A percentile compares a stretch with the other conserved stretches of the same genome.
phyloP scores from a whole-genome alignment of 2,797 vertebrate genomes.

The Callimico goeldii region DNA sequence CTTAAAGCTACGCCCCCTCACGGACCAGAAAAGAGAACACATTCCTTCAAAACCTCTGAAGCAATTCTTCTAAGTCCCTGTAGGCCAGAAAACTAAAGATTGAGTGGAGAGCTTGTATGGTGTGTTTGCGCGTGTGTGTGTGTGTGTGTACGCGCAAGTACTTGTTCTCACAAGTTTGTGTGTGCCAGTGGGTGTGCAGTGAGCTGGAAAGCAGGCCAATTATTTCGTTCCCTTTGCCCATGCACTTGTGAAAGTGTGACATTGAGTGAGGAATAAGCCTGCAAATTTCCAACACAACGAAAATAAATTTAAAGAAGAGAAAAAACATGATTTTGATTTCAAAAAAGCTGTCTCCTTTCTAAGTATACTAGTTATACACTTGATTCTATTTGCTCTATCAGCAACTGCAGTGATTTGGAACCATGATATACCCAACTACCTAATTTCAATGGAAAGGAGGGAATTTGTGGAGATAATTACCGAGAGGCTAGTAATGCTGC shows the following conservation, averaged over 20 bases:
- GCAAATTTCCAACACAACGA: neutral
- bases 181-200: neutral
- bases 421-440: neutral
- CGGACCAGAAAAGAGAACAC: no score
- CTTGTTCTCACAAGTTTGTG: neutral
- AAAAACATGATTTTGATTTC: slow-evolving; percentile 5
- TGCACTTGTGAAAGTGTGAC: neutral
- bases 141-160: neutral
- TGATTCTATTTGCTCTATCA: neutral
- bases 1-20: no score
- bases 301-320: slow-evolving; percentile 42
- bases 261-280: neutral
- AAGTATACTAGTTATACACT: neutral
- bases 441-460: neutral
- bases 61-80: neutral
- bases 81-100: neutral
- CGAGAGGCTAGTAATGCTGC: neutral
- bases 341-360: neutral
- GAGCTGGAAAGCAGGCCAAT: neutral
- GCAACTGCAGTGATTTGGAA: neutral
- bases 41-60: neutral
- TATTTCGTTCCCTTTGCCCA: neutral
- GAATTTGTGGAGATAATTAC: neutral
- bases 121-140: accelerated
- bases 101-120: neutral